phyloP scores from a whole-genome alignment of 2,888 invertebrate genomes.

The Melieria picta region DNA sequence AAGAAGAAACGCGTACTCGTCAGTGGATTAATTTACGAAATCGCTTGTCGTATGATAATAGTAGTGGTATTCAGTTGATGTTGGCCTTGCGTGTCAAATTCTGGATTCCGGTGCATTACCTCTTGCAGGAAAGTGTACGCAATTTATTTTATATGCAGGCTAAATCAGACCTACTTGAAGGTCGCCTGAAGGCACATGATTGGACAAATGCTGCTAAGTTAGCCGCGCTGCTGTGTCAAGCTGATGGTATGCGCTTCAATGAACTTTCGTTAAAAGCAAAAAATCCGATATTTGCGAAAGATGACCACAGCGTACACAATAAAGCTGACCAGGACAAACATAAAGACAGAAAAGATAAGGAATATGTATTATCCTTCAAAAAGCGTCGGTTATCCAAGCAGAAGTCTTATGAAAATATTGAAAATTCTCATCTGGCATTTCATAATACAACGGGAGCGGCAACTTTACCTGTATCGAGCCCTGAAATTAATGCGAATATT shows the following conservation, averaged over 20 bases:
- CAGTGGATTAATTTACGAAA: constrained; percentile 90
- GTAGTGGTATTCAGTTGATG: constrained; percentile 61
- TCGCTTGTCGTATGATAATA: constrained; percentile 62
- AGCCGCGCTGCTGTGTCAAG: constrained; percentile 80
- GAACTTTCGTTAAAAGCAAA: constrained; percentile 57
- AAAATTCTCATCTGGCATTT: constrained; percentile 39
- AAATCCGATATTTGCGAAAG: constrained; percentile 57
- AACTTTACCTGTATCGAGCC: not conserved
- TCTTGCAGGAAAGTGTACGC: constrained; percentile 85
- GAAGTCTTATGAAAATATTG: constrained; percentile 63
- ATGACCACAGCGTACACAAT: constrained; percentile 37
- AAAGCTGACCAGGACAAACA: constrained; percentile 31
- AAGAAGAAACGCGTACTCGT: constrained; percentile 75
- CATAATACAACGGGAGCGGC: not conserved
- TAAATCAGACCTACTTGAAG: constrained; percentile 79
- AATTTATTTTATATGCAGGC: constrained; percentile 87
- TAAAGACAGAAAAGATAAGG: constrained; percentile 61
- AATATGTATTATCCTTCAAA: constrained; percentile 61
- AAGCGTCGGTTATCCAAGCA: constrained; percentile 65
- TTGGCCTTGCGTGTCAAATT: constrained; percentile 77
- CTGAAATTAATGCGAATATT: too few relatives aligned
- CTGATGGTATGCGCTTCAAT: constrained; percentile 62
- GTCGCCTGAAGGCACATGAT: constrained; percentile 76
- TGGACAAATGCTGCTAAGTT: constrained; percentile 76
- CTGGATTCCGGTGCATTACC: constrained; percentile 89